phyloP scores from a whole-genome alignment of 2,888 invertebrate genomes.

The Cryptocheilus praepositus region DNA sequence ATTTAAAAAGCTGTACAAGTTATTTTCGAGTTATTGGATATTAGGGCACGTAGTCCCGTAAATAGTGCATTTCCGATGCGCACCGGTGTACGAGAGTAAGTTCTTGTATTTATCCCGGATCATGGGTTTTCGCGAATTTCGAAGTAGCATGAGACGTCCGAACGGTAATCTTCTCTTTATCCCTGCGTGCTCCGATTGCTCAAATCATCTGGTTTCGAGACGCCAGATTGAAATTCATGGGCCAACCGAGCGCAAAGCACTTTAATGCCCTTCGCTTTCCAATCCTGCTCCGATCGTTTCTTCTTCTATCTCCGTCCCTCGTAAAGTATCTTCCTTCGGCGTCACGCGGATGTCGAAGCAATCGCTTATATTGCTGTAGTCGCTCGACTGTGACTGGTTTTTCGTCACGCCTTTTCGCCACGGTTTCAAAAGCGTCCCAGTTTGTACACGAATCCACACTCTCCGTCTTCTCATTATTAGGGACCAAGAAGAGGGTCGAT shows the following conservation, averaged over 20 bases:
- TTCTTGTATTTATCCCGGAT: too few species aligned
- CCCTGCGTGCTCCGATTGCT: too few species aligned
- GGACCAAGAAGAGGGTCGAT: too few species aligned
- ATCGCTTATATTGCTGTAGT: slow-evolving; percentile 47
- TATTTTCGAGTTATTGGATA: neutral
- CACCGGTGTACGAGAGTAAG: neutral
- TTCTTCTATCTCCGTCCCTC: slow-evolving; percentile 25
- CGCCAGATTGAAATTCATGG: slow-evolving; percentile 50
- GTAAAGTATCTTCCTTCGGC: slow-evolving; percentile 26
- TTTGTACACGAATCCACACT: too few species aligned
- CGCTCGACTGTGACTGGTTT: slow-evolving; percentile 24
- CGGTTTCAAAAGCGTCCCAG: too few species aligned
- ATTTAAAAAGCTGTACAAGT: neutral
- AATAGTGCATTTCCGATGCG: neutral
- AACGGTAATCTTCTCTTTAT: too few species aligned
- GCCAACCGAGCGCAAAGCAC: slow-evolving; percentile 53
- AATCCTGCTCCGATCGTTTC: slow-evolving; percentile 5
- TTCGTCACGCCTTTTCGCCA: slow-evolving; percentile 6
- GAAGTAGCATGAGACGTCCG: slow-evolving; percentile 2
- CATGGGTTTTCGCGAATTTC: too few species aligned
- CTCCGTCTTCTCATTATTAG: too few species aligned
- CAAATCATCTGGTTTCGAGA: too few species aligned
- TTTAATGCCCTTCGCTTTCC: slow-evolving; percentile 47
- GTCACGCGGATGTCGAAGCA: slow-evolving; percentile 41
- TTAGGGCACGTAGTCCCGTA: neutral